phyloP scores from a whole-genome alignment of 1,140 invertebrate species.

The Cydia splendana region DNA sequence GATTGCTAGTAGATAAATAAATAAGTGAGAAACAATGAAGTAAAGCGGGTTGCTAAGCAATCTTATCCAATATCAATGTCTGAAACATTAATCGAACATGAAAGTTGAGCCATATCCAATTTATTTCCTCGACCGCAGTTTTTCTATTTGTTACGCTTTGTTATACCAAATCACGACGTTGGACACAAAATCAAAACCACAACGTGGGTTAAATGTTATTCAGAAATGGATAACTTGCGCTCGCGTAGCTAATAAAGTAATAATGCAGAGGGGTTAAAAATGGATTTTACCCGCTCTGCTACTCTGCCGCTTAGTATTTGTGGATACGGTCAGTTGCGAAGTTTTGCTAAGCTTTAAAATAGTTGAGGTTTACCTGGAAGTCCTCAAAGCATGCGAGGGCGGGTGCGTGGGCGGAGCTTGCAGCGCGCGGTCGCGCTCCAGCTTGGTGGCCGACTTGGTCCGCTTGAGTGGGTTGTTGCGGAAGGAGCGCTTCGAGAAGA shows the following conservation, averaged over 20 bases:
- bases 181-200: background rate
- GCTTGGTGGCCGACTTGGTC: constrained; percentile 94
- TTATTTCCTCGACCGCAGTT: background rate
- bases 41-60: background rate
- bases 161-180: background rate
- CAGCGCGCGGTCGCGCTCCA: constrained; percentile 84
- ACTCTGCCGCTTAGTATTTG: constrained; percentile 1
- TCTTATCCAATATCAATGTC: constrained; percentile 1
- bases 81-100: background rate
- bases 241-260: background rate
- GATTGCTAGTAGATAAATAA: background rate
- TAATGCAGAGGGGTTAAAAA: no score
- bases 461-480: constrained; percentile 93
- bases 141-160: background rate
- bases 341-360: background rate
- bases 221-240: background rate
- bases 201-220: background rate
- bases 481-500: constrained; percentile 94
- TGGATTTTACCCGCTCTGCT: background rate
- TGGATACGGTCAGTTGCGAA: background rate
- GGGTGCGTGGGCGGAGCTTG: constrained; percentile 73
- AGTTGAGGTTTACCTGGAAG: constrained; percentile 80
- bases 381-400: constrained; percentile 81
- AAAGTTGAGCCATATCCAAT: background rate
- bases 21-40: background rate